Conservation (phyloP, 2,797 vertebrate genomes). For the Leptatherina wallacei region DNA sequence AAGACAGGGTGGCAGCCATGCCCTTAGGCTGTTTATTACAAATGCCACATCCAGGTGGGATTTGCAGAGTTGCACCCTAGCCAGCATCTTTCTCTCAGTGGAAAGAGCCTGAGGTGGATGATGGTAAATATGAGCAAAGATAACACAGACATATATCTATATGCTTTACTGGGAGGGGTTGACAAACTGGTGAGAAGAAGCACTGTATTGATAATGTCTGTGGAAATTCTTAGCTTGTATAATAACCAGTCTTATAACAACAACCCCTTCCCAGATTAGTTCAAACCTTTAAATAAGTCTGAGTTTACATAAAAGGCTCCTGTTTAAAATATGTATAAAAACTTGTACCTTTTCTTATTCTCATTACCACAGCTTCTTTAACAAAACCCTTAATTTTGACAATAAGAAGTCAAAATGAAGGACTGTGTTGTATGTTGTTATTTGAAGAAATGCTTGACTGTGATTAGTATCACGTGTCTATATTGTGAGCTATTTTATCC, state of each 20-base stretch:
- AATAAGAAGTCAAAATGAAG: constrained; percentile 38
- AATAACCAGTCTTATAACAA: neutral
- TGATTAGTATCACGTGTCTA: constrained; percentile 71
- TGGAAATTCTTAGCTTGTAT: constrained; percentile 15
- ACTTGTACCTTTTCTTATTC: constrained; percentile 4
- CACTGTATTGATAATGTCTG: constrained; percentile 52
- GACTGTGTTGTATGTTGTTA: constrained; percentile 6
- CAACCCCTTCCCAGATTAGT: neutral
- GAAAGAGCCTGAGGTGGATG: constrained; percentile 79
- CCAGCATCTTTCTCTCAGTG: constrained; percentile 78
- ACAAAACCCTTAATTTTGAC: constrained; percentile 38
- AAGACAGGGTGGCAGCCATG: constrained; percentile 71
- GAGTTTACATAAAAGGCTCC: neutral
- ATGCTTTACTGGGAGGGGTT: constrained; percentile 41
- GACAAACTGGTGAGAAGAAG: constrained; percentile 25
- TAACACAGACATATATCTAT: constrained; percentile 64
- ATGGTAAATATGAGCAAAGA: constrained; percentile 83
- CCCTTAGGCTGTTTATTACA: constrained; percentile 83
- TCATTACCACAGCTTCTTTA: constrained; percentile 33
- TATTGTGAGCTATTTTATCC: constrained; percentile 53
- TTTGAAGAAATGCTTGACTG: constrained; percentile 53
- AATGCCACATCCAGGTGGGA: constrained; percentile 84
- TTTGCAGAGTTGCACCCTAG: constrained; percentile 76
- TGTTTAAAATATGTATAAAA: too few species aligned
- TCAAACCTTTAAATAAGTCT: constrained; percentile 3